Evolutionary conservation across 2,888 invertebrate genomes (phyloP).

Genomic region (Ichneumoninae sp.): DNA sequence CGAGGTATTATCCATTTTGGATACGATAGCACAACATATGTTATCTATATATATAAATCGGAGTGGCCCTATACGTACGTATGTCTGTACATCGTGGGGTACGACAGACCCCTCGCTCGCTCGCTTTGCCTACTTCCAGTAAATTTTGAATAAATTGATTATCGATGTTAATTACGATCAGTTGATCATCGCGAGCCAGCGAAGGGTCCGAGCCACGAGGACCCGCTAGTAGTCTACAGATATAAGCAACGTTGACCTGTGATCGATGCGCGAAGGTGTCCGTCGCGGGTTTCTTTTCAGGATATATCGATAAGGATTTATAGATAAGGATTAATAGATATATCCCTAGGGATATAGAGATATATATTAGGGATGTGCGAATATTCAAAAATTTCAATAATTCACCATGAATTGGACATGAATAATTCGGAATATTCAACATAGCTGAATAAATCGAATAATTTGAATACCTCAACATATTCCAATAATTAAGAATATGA

Average conservation of each 20-base stretch:
- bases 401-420: no score
- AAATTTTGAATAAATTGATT: background rate
- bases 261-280: constrained; percentile 2
- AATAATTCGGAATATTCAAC: no score
- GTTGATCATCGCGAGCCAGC: background rate
- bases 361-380: background rate
- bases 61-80: no score
- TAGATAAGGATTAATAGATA: background rate
- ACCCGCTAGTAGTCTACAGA: background rate
- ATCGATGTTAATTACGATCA: background rate
- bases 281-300: background rate
- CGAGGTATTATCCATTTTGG: constrained; percentile 44
- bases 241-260: constrained; percentile 9
- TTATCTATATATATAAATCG: background rate
- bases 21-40: constrained; percentile 48
- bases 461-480: no score
- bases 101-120: background rate
- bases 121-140: background rate
- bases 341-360: background rate
- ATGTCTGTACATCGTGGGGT: no score
- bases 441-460: no score
- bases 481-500: no score
- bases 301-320: background rate
- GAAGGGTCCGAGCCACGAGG: background rate
- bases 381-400: no score